Conservation (phyloP, 2,113 vertebrate genomes). For the Protomyctophum bolini region DNA sequence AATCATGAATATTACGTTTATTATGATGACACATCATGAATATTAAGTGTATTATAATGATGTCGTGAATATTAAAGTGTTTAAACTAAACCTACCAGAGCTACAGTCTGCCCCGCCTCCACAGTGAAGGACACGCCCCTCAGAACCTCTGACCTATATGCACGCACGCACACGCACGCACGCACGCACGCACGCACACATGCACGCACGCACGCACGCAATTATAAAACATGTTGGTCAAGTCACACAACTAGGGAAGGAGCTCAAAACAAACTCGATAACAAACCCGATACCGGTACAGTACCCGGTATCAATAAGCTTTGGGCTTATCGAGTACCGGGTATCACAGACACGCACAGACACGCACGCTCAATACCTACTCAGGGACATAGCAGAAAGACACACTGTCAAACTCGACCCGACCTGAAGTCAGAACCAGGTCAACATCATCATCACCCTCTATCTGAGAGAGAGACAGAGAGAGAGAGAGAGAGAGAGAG, state of each 20-base stretch:
- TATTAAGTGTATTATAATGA: too few relatives aligned
- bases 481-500: not conserved
- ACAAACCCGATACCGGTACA: too few relatives aligned
- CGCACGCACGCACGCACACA: not conserved
- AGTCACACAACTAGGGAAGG: too few relatives aligned
- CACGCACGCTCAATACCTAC: conserved; percentile 59
- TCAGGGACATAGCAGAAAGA: conserved; percentile 87
- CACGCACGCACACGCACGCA: conserved; percentile 9
- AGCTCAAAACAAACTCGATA: too few relatives aligned
- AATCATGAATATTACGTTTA: too few relatives aligned
- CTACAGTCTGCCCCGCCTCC: conserved; percentile 88
- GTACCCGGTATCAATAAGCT: too few relatives aligned
- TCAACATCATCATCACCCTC: conserved; percentile 82
- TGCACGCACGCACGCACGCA: too few relatives aligned
- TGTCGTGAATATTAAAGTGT: too few relatives aligned
- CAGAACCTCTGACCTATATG: conserved; percentile 83
- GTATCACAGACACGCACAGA: too few relatives aligned
- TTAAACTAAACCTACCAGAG: conserved; percentile 80
- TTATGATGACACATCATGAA: too few relatives aligned
- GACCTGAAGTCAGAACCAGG: conserved; percentile 79
- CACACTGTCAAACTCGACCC: conserved; percentile 88
- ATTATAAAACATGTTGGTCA: too few relatives aligned
- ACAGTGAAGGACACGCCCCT: conserved; percentile 87
- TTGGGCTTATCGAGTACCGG: too few relatives aligned
- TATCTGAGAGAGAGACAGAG: conserved; percentile 74